These are phyloP conservation scores for Mormyrus hasselquistii DNA, from an alignment of 2,797 vertebrate species.

Conservation along the genomic window DNA sequence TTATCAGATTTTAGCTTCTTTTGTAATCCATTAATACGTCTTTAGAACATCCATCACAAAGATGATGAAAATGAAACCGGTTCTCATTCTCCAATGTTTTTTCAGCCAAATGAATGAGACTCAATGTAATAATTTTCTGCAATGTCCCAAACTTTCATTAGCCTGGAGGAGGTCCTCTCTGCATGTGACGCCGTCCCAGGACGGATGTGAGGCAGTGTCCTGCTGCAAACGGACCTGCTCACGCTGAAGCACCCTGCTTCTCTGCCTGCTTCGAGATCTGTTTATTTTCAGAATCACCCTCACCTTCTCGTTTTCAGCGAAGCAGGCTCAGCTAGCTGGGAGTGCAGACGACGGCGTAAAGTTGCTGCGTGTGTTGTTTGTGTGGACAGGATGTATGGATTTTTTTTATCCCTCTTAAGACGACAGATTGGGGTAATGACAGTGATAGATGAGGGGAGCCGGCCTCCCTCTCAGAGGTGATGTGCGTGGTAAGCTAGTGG, in stretches of 20 bases:
- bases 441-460: not conserved
- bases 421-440: not conserved
- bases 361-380: not conserved
- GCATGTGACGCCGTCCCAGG: not conserved
- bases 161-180: not conserved
- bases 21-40: not conserved
- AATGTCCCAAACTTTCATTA: not conserved
- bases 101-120: not conserved
- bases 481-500: not conserved
- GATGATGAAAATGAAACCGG: not conserved
- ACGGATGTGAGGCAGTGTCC: not conserved
- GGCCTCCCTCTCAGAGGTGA: not conserved
- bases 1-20: not conserved
- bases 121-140: not conserved
- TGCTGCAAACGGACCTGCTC: not conserved
- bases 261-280: not conserved
- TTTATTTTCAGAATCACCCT: not conserved
- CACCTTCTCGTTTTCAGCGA: not conserved
- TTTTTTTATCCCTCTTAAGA: not conserved
- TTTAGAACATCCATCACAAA: not conserved
- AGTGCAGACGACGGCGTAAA: not conserved
- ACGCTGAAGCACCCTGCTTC: not conserved
- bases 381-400: not conserved
- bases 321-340: not conserved
- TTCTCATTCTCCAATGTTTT: not conserved